Evolutionary conservation across 2,797 vertebrate species (phyloP).

Genomic region (Leptatherina wallacei): DNA sequence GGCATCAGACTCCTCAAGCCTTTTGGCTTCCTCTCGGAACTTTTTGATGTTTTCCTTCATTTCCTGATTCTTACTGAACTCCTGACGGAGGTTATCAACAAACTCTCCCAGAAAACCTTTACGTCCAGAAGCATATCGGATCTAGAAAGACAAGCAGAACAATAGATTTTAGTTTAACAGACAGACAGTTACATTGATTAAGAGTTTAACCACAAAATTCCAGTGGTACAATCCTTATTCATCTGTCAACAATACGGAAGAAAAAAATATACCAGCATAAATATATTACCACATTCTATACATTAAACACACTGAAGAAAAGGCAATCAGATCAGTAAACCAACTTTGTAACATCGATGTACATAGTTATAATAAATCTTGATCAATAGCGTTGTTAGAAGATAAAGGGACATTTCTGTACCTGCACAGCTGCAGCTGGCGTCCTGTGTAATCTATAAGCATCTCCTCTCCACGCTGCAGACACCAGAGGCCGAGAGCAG

Average conservation of each 20-base stretch:
- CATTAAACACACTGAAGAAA: not conserved
- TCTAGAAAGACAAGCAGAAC: conserved; percentile 53
- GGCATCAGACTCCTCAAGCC: conserved; percentile 90
- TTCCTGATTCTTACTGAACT: conserved; percentile 91
- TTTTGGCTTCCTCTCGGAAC: conserved; percentile 91
- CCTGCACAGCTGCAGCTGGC: conserved; percentile 70
- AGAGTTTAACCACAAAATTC: not conserved
- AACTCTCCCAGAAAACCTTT: conserved; percentile 92
- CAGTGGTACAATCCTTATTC: not conserved
- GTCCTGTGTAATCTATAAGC: conserved; percentile 54
- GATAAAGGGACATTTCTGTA: conserved; percentile 34
- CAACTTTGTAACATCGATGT: not conserved
- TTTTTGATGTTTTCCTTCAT: conserved; percentile 94
- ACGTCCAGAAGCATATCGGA: conserved; percentile 79
- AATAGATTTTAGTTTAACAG: conserved; percentile 3
- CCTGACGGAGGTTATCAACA: conserved; percentile 91
- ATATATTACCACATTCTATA: not conserved
- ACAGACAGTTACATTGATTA: not conserved
- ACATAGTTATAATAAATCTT: not conserved
- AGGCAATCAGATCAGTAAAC: not conserved
- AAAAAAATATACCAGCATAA: not conserved
- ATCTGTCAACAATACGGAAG: not conserved
- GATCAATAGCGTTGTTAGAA: not conserved
- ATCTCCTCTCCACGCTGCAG: conserved; percentile 59
- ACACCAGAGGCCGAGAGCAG: conserved; percentile 67